Conservation (phyloP, 2,888 invertebrate genomes). For the Monopis laevigella region DNA sequence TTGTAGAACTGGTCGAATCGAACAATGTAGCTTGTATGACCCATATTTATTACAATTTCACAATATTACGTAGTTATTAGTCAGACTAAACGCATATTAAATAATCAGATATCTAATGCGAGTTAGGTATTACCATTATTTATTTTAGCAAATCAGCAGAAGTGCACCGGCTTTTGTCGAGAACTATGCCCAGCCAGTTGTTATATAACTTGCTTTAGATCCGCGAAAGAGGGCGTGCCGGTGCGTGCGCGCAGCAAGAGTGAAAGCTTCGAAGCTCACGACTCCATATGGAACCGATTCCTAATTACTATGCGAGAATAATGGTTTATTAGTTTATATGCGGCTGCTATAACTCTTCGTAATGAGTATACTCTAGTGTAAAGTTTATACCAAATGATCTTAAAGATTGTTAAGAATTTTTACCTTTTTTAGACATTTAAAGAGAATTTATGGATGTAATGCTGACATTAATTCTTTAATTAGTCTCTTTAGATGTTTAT, state of each 20-base stretch:
- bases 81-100: too few species aligned
- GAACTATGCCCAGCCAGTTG: conserved; percentile 3
- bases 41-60: too few species aligned
- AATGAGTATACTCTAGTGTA: too few species aligned
- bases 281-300: conserved; percentile 24
- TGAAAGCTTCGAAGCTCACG: conserved; percentile 49
- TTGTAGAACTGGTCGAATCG: too few species aligned
- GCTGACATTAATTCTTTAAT: background rate
- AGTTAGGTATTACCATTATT: background rate
- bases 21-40: too few species aligned
- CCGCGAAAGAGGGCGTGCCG: conserved; percentile 8
- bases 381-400: too few species aligned
- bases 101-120: too few species aligned
- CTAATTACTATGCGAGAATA: conserved; percentile 24
- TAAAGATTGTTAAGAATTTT: too few species aligned
- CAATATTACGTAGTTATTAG: too few species aligned
- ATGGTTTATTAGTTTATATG: conserved; percentile 4
- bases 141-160: too few species aligned
- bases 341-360: background rate
- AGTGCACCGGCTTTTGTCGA: too few species aligned
- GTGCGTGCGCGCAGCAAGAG: conserved; percentile 29
- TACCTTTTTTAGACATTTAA: background rate
- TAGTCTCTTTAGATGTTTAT: background rate
- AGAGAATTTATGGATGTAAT: background rate
- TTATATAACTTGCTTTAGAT: conserved; percentile 3